A percentile compares a stretch with the other conserved stretches of the same genome.
Conservation (phyloP, 2,888 invertebrate species). For the Sarcophaga carnaria region DNA sequence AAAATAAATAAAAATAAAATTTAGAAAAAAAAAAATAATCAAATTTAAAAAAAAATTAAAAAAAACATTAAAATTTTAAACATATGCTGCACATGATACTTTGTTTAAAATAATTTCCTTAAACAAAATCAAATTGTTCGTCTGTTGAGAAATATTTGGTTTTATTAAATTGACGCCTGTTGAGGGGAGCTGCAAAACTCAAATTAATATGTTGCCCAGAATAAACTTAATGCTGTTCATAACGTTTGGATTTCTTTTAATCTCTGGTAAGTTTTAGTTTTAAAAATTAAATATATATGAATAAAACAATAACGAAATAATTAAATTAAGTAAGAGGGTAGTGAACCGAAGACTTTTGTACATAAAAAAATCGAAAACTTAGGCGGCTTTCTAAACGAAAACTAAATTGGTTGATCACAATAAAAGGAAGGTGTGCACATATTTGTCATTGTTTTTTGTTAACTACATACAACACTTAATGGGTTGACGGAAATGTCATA, state of each 20-base stretch:
- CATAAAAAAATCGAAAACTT: too few relatives aligned
- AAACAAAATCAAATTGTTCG: neutral
- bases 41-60: neutral
- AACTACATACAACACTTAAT: too few relatives aligned
- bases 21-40: neutral
- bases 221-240: constrained; percentile 78
- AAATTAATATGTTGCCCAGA: constrained; percentile 78
- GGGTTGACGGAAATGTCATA: too few relatives aligned
- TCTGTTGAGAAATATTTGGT: neutral
- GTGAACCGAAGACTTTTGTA: too few relatives aligned
- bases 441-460: too few relatives aligned
- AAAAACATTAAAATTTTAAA: neutral
- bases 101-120: neutral
- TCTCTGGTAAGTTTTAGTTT: constrained; percentile 78
- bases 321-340: too few relatives aligned
- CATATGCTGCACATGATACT: neutral
- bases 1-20: constrained; percentile 32
- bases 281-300: neutral
- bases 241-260: constrained; percentile 80
- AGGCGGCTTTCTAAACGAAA: too few relatives aligned
- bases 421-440: too few relatives aligned
- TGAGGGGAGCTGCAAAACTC: neutral
- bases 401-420: too few relatives aligned
- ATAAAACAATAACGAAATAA: neutral
- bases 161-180: neutral